Evolutionary conservation across 1,140 invertebrate species (phyloP).

Genomic region (Zaprionus kolodkinae): DNA sequence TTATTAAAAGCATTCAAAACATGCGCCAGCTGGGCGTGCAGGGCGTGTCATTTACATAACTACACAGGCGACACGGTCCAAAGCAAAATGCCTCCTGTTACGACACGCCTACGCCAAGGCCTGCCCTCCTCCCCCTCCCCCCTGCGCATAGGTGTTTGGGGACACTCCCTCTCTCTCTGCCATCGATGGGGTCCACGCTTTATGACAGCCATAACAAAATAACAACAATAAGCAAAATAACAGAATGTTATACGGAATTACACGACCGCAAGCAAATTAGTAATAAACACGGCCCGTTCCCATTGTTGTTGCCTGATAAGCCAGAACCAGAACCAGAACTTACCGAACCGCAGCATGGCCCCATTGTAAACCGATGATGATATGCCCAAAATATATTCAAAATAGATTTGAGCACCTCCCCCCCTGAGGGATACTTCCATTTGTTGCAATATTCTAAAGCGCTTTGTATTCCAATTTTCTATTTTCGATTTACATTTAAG

Average conservation of each 20-base stretch:
- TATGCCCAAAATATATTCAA: conserved; percentile 1
- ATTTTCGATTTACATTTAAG: background rate
- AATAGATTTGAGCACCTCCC: background rate
- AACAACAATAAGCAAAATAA: conserved; percentile 23
- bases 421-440: background rate
- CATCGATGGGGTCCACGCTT: conserved; percentile 38
- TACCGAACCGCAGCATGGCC: conserved; percentile 19
- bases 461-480: background rate
- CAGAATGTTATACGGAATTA: conserved; percentile 61
- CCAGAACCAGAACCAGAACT: background rate
- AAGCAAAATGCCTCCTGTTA: conserved; percentile 24
- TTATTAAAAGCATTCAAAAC: conserved; percentile 79
- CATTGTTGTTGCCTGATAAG: background rate
- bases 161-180: background rate
- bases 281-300: conserved; percentile 36
- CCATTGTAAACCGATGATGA: conserved; percentile 16
- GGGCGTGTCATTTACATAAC: conserved; percentile 72
- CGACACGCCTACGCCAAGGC: conserved; percentile 50
- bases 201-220: conserved; percentile 33
- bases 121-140: background rate
- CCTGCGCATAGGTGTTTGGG: conserved; percentile 39
- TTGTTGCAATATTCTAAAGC: background rate
- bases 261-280: conserved; percentile 73
- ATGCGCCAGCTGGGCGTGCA: conserved; percentile 21
- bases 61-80: conserved; percentile 46